Conservation (phyloP, 2,113 vertebrate species). For the Patagioenas fasciata region DNA sequence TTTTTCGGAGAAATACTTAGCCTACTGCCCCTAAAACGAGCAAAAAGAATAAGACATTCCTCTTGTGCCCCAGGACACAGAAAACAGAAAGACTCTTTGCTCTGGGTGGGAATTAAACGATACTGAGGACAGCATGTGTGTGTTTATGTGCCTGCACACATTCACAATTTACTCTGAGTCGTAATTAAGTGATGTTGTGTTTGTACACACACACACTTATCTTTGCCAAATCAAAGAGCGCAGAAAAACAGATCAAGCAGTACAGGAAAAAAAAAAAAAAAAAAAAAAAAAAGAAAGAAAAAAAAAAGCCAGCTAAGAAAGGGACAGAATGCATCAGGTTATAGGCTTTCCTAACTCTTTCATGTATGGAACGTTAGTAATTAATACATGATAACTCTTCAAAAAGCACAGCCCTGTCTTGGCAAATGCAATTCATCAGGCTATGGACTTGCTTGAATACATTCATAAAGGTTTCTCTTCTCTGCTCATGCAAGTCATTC, state of each 20-base stretch:
- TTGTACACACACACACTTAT: background rate
- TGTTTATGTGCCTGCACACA: background rate
- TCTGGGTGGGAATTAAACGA: background rate
- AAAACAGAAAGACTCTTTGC: background rate
- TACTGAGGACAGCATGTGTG: background rate
- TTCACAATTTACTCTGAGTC: background rate
- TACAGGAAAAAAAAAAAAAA: background rate
- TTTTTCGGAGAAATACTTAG: background rate
- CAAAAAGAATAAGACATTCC: background rate
- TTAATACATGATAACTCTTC: background rate
- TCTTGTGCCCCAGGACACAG: background rate
- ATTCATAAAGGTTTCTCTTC: background rate
- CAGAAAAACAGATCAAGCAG: background rate
- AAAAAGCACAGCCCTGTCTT: background rate
- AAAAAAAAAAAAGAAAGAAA: too few species aligned
- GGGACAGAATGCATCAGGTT: background rate
- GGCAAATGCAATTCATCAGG: background rate
- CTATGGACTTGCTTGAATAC: background rate
- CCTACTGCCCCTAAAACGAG: background rate
- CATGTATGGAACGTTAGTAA: background rate
- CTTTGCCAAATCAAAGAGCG: constrained; percentile 1
- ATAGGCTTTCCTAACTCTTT: background rate
- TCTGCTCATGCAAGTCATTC: constrained; percentile 4
- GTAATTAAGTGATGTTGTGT: background rate
- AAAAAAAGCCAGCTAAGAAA: background rate